A percentile compares a stretch with the other conserved stretches of the same genome.
These are phyloP conservation scores for Xiphophorus couchianus DNA, from an alignment of 2,113 vertebrate genomes.

Conservation along the genomic window DNA sequence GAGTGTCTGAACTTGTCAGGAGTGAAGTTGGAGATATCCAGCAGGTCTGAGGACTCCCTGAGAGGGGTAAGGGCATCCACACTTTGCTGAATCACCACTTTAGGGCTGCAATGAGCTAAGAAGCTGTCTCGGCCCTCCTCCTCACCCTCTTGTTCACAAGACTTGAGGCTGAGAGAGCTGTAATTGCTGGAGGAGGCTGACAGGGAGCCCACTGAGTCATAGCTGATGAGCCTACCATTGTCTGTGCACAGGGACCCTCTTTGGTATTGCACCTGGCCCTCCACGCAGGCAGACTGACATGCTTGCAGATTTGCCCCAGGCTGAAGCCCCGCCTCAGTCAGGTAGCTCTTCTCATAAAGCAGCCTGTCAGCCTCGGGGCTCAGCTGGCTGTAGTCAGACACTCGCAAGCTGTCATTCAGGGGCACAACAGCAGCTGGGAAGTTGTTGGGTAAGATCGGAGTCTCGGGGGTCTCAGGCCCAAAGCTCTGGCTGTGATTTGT, in stretches of 20 bases:
- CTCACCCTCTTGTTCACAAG: conserved; percentile 94
- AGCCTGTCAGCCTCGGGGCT: conserved; percentile 88
- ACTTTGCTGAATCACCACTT: conserved; percentile 98
- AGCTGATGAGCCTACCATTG: conserved; percentile 94
- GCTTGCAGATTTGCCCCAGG: conserved; percentile 92
- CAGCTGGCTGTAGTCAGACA: conserved; percentile 87
- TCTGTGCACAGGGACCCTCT: conserved; percentile 90
- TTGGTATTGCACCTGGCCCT: conserved; percentile 94
- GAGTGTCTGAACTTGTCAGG: conserved; percentile 98
- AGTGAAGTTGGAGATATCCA: conserved; percentile 99
- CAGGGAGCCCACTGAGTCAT: conserved; percentile 95
- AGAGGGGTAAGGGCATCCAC: conserved; percentile 94
- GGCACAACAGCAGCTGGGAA: conserved; percentile 80
- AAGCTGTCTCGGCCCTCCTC: conserved; percentile 95
- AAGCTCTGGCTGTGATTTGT: conserved; percentile 80
- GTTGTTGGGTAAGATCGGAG: conserved; percentile 82
- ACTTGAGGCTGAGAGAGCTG: conserved; percentile 95
- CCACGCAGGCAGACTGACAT: conserved; percentile 90
- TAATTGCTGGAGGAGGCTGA: conserved; percentile 96
- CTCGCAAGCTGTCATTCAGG: conserved; percentile 80
- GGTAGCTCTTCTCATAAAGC: conserved; percentile 92
- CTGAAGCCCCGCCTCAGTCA: conserved; percentile 87
- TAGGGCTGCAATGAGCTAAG: conserved; percentile 97
- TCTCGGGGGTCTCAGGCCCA: conserved; percentile 83
- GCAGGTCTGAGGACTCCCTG: conserved; percentile 95